Conservation (phyloP, 2,888 invertebrate genomes). For the Megalurothrips usitatus region DNA sequence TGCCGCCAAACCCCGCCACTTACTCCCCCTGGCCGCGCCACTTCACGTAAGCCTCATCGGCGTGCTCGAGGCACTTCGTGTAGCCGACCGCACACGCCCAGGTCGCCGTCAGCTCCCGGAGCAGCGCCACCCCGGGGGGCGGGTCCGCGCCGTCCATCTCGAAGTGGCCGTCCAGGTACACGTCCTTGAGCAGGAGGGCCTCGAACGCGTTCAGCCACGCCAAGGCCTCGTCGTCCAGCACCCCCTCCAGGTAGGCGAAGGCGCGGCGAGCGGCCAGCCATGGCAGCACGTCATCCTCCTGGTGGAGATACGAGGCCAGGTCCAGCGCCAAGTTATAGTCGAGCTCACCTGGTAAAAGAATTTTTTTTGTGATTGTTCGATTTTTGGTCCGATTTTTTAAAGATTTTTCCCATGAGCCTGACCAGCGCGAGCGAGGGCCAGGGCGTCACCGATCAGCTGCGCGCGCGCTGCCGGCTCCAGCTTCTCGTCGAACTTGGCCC, state of each 20-base stretch:
- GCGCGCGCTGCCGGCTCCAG: neutral
- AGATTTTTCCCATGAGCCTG: neutral
- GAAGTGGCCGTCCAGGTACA: neutral
- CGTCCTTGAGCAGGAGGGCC: constrained; percentile 12
- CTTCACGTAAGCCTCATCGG: neutral
- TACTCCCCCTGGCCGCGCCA: neutral
- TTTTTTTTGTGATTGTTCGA: neutral
- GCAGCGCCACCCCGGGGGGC: neutral
- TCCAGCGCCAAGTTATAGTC: constrained; percentile 25
- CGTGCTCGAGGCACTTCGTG: constrained; percentile 27
- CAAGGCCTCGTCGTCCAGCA: neutral
- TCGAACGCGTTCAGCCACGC: constrained; percentile 5
- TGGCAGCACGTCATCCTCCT: constrained; percentile 12
- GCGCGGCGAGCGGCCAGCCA: constrained; percentile 29
- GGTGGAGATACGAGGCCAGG: neutral
- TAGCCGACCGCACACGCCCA: constrained; percentile 30
- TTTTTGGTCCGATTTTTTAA: neutral
- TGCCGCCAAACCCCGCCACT: neutral
- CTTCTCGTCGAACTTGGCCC: neutral
- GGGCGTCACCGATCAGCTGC: constrained; percentile 29
- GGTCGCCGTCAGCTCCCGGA: neutral
- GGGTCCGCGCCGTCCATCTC: neutral
- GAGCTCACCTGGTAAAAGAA: constrained; percentile 4
- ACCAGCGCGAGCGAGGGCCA: constrained; percentile 28
- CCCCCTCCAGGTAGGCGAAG: constrained; percentile 27